A percentile compares a stretch with the other conserved stretches of the same genome.
phyloP scores from a whole-genome alignment of 2,888 invertebrate genomes.

The Myopa testacea region DNA sequence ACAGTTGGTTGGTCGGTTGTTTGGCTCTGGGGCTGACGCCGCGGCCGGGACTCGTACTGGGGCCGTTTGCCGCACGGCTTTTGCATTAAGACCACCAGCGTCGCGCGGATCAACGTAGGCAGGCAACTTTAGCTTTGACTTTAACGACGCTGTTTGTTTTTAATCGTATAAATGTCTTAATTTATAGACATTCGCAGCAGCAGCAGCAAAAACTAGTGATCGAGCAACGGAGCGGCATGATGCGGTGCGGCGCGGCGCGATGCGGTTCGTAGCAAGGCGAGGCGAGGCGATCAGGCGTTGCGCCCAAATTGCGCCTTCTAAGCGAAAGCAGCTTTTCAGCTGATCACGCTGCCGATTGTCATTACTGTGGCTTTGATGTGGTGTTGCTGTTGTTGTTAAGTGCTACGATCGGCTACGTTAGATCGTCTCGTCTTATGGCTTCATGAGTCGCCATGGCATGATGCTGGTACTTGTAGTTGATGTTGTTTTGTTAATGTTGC shows the following conservation, averaged over 20 bases:
- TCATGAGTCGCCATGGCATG: background rate
- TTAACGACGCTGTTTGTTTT: conserved; percentile 60
- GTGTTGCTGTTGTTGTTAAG: conserved; percentile 27
- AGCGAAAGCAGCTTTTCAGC: conserved; percentile 23
- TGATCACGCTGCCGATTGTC: conserved; percentile 36
- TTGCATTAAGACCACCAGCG: conserved; percentile 57
- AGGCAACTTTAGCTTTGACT: conserved; percentile 49
- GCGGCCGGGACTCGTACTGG: background rate
- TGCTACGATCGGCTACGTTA: conserved; percentile 26
- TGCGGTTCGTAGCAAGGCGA: conserved; percentile 3
- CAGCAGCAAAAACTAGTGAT: background rate
- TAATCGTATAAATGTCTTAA: conserved; percentile 66
- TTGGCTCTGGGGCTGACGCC: conserved; percentile 47
- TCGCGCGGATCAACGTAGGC: conserved; percentile 47
- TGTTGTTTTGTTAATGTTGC: background rate
- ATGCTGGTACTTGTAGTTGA: background rate
- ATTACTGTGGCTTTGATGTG: conserved; percentile 40
- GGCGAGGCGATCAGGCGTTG: conserved; percentile 20
- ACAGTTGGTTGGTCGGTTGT: background rate
- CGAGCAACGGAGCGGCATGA: background rate
- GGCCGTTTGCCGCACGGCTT: background rate
- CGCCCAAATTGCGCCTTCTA: conserved; percentile 32
- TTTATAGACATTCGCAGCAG: conserved; percentile 56
- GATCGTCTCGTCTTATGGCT: conserved; percentile 16
- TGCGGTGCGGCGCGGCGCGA: background rate